phyloP scores from a whole-genome alignment of 2,797 vertebrate genomes.

The Neomorphus geoffroyi region DNA sequence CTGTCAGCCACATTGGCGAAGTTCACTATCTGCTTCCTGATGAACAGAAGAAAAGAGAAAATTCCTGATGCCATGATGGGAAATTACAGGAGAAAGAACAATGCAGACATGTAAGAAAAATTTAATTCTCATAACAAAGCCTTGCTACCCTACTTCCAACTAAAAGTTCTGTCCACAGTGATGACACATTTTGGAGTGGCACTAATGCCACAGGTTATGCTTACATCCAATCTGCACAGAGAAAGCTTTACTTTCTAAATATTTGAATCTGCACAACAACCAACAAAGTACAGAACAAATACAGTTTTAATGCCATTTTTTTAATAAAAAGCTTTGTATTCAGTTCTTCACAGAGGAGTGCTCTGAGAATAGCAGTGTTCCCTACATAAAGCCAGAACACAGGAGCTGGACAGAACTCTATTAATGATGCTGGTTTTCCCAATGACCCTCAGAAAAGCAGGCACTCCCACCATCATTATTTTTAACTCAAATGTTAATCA shows the following conservation, averaged over 20 bases:
- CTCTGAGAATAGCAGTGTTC: neutral
- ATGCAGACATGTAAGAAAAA: neutral
- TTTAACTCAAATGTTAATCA: neutral
- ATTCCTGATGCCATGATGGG: neutral
- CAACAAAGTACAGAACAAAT: neutral
- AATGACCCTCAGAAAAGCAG: accelerated
- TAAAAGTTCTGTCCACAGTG: neutral
- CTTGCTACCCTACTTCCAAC: neutral
- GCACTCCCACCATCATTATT: neutral
- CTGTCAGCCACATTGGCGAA: neutral
- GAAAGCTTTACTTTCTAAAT: neutral
- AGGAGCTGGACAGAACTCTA: neutral
- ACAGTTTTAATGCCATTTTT: neutral
- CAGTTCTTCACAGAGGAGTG: neutral
- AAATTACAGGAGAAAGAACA: neutral
- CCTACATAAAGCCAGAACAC: neutral
- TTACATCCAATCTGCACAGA: neutral
- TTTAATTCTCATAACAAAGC: neutral
- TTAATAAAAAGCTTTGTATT: neutral
- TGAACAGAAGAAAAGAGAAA: neutral
- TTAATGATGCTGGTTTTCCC: neutral
- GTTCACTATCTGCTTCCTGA: neutral
- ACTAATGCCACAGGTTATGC: neutral
- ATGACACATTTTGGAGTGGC: neutral
- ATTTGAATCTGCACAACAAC: neutral